A percentile compares a stretch with the other conserved stretches of the same genome.
Conservation (phyloP, 2,113 vertebrate species). For the Mesoclemmys tuberculata region DNA sequence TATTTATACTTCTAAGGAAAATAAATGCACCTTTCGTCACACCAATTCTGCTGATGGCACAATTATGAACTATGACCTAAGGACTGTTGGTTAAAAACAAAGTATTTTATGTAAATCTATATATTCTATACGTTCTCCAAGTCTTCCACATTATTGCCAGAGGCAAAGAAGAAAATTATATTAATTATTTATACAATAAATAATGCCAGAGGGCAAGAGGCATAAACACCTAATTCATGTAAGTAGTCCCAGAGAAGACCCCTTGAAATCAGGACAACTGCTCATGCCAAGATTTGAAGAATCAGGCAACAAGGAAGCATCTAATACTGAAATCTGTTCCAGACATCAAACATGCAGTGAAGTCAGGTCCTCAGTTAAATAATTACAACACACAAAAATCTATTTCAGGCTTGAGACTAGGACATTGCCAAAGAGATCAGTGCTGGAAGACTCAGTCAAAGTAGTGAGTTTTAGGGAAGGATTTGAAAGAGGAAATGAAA, state of each 20-base stretch:
- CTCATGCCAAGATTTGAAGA: neutral
- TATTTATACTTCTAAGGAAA: slow-evolving; percentile 17
- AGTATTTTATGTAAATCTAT: neutral
- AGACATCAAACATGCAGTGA: neutral
- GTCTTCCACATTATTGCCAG: neutral
- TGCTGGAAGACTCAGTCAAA: neutral
- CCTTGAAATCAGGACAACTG: neutral
- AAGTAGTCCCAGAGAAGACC: neutral
- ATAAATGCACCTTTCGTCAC: neutral
- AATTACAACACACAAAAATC: neutral
- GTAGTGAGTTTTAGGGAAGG: neutral
- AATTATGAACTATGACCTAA: neutral
- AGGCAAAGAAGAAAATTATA: neutral
- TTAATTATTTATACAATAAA: neutral
- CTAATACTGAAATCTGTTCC: neutral
- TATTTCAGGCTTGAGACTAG: neutral
- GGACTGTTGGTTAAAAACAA: neutral
- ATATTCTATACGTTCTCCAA: neutral
- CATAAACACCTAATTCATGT: neutral
- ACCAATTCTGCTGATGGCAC: neutral
- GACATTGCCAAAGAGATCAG: neutral
- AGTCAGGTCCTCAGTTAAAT: neutral
- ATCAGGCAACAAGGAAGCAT: neutral
- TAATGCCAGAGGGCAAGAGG: neutral
- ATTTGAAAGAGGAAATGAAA: neutral